These are phyloP conservation scores for Luscinia megarhynchos DNA, from an alignment of 2,797 vertebrate species.

Conservation along the genomic window DNA sequence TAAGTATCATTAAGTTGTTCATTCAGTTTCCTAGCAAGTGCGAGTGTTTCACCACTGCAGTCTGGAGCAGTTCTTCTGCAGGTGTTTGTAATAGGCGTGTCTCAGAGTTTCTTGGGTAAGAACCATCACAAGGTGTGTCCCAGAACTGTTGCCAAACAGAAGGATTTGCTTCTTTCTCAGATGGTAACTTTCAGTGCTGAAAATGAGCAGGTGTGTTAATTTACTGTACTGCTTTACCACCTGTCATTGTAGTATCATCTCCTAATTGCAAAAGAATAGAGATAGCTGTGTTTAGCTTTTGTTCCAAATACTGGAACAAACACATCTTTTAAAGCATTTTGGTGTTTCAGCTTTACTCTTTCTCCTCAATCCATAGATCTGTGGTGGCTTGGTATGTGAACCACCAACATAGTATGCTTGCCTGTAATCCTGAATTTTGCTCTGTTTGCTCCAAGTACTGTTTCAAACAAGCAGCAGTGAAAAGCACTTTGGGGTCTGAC, in stretches of 20 bases:
- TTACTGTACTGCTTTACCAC: background rate
- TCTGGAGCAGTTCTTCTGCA: background rate
- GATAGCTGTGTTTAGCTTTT: background rate
- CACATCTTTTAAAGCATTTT: background rate
- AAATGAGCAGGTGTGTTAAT: background rate
- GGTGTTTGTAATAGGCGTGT: accelerated
- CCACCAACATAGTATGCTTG: accelerated
- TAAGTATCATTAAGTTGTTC: background rate
- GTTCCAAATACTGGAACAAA: background rate
- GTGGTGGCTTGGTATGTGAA: background rate
- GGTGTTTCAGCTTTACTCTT: background rate
- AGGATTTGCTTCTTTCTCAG: background rate
- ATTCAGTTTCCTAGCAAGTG: background rate
- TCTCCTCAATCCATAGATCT: background rate
- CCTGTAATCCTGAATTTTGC: background rate
- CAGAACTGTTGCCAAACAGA: background rate
- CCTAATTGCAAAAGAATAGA: background rate
- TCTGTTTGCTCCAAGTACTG: background rate
- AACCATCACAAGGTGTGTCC: background rate
- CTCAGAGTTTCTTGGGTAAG: background rate
- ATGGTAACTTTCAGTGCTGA: background rate
- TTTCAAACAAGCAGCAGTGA: background rate
- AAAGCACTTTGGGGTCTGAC: background rate
- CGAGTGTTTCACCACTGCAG: background rate
- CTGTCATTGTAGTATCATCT: background rate